A percentile compares a stretch with the other conserved stretches of the same genome.
These are phyloP conservation scores for Meriones psammophilus DNA, from an alignment of 2,797 vertebrate genomes.

Conservation along the genomic window DNA sequence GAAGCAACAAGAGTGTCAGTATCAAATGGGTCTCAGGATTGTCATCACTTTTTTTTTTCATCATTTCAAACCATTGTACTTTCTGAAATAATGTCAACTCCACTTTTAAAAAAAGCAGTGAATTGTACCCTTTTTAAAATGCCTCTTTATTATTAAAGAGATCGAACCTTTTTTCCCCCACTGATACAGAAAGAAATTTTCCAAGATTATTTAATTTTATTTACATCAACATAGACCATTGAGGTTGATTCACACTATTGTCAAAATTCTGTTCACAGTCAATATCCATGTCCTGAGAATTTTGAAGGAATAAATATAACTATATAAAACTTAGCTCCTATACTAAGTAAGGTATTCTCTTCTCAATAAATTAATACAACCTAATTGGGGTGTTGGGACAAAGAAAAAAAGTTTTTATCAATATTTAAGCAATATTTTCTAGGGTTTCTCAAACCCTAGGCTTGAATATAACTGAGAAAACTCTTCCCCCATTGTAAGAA, in stretches of 20 bases:
- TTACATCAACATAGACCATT: neutral
- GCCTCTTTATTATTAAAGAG: neutral
- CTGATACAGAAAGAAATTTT: conserved; percentile 34
- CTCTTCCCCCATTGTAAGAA: neutral
- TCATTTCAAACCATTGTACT: conserved; percentile 50
- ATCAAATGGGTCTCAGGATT: neutral
- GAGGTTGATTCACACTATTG: neutral
- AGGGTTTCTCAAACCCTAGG: conserved; percentile 46
- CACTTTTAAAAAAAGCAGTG: neutral
- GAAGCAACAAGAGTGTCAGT: neutral
- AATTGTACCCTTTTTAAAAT: conserved; percentile 26
- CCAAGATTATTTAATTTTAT: conserved; percentile 38
- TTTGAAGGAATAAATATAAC: neutral
- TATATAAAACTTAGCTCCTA: neutral
- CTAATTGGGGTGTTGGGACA: neutral
- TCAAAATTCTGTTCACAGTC: conserved; percentile 20
- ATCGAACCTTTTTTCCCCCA: conserved; percentile 12
- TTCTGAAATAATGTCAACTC: neutral
- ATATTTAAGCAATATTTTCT: neutral
- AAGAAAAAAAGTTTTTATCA: neutral
- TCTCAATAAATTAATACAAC: neutral
- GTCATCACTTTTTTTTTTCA: neutral
- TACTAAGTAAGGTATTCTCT: neutral
- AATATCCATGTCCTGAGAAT: neutral
- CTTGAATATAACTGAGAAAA: conserved; percentile 7